Evolutionary conservation across 2,113 vertebrate species (phyloP), one percentile per base, ranked within the genome.

Genomic region (Clarias macrocephalus): DNA sequence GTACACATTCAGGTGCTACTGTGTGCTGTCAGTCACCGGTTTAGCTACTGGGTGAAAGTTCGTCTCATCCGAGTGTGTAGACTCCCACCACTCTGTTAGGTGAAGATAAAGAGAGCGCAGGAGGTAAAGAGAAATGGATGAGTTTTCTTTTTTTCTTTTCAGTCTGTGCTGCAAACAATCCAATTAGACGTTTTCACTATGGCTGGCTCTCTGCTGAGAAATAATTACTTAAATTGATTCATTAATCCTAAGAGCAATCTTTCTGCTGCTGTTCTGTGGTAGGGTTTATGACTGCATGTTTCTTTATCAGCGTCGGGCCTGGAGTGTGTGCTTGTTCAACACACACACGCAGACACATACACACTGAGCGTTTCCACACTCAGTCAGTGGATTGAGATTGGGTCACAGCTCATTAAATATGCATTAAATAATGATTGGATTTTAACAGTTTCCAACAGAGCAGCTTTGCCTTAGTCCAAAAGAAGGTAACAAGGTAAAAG

Each of bases 131-230:
- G 83, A 86, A 89, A 85, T 77, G 11, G 59, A 11, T 52, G 57
- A 25, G 63, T 28, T 63, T 79, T 72, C 86, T 48, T 48, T 48
- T 48, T 8, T 48, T 63, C 56, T n/a, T 19, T 28, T 56, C 60
- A 68, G 10, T 80, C 73, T 88, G 68, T 59, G 81, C 73, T 84
- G 65, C 62, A 85, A 81, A 83, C 84, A 83, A 77, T 86, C 54
- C 80, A 85, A 33, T 88, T 86, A 84, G 68, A 83, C 28, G 42
- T 88, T n/a, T 82, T 85, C 21, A 52, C 52, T 60, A 81, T 62
- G 60, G 82, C 81, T 73, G 76, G 37, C 42, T 37, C 15, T 79
- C 60, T 82, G 30, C 30, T 87, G 77, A 82, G 82, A 70, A 72
- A 73, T 82, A 76, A 63, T 18, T 48, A 23, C 83, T 87, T 63